Conservation (phyloP, 2,888 invertebrate species). For the Hermaeophaga mercurialis region DNA sequence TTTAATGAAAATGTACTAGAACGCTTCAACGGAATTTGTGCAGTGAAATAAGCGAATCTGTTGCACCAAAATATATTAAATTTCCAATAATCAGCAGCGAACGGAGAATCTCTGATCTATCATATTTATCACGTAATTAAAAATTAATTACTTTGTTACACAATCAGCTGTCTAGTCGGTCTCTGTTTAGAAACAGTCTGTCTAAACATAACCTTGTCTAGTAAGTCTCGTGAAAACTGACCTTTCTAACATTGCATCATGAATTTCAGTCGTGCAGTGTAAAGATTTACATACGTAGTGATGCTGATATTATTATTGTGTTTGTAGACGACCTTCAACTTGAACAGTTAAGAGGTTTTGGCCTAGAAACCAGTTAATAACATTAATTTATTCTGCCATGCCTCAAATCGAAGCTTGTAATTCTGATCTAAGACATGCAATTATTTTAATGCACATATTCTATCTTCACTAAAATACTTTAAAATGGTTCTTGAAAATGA, state of each 20-base stretch:
- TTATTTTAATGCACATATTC: too few species aligned
- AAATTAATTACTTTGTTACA: constrained; percentile 18
- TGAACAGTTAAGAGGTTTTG: constrained; percentile 18
- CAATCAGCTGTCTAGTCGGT: constrained; percentile 16
- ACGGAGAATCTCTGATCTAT: neutral
- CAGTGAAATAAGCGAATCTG: too few species aligned
- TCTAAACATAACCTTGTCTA: constrained; percentile 30
- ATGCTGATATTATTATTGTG: constrained; percentile 34
- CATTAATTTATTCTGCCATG: too few species aligned
- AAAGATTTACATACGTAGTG: constrained; percentile 32
- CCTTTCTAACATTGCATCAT: constrained; percentile 35
- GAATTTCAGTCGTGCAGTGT: constrained; percentile 29
- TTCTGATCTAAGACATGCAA: too few species aligned
- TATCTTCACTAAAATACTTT: too few species aligned
- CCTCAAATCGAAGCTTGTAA: too few species aligned
- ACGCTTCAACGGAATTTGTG: too few species aligned
- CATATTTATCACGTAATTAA: constrained; percentile 1
- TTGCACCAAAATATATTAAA: too few species aligned
- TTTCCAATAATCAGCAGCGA: too few species aligned
- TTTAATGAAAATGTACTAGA: too few species aligned
- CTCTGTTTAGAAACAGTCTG: constrained; percentile 22
- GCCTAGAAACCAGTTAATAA: neutral
- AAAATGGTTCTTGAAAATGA: too few species aligned
- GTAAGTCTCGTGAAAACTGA: constrained; percentile 34
- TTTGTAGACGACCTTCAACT: constrained; percentile 37